These are phyloP conservation scores for Orientallactaga sibirica DNA, from an alignment of 2,797 vertebrate genomes.

Conservation along the genomic window DNA sequence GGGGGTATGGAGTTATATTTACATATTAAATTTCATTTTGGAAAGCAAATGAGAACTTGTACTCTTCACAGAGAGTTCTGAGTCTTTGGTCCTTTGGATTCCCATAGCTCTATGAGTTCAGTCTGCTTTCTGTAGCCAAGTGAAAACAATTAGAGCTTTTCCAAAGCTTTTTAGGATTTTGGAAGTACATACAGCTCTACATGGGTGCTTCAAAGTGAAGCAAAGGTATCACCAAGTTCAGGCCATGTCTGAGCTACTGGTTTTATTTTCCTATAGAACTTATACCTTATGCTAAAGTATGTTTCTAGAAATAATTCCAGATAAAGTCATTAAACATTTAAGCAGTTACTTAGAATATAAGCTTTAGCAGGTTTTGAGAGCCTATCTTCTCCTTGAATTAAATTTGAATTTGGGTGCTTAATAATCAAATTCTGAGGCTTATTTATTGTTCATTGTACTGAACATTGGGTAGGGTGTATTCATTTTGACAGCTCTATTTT, in stretches of 20 bases:
- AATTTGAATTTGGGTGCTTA: conserved; percentile 46
- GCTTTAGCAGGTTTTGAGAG: not conserved
- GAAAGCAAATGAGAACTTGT: conserved; percentile 45
- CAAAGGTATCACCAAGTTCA: not conserved
- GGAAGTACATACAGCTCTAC: not conserved
- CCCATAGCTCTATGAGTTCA: not conserved
- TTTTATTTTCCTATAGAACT: not conserved
- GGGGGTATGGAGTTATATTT: conserved; percentile 1
- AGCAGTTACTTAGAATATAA: conserved; percentile 11
- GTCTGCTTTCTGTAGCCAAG: not conserved
- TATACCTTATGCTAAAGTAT: not conserved
- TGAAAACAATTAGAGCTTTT: conserved; percentile 25
- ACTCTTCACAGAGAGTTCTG: conserved; percentile 12
- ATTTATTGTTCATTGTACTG: not conserved
- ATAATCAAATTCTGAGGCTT: conserved; percentile 18
- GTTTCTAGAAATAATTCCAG: not conserved
- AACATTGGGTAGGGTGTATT: not conserved
- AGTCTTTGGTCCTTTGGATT: conserved; percentile 14
- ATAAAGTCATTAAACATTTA: conserved; percentile 26
- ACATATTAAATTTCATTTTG: not conserved
- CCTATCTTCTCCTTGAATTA: not conserved
- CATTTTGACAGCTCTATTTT: conserved; percentile 17
- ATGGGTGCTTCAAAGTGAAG: not conserved
- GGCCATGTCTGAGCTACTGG: not conserved
- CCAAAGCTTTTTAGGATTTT: not conserved